These are phyloP conservation scores for Habropoda laboriosa DNA, from an alignment of 1,140 invertebrate species.

Conservation along the genomic window DNA sequence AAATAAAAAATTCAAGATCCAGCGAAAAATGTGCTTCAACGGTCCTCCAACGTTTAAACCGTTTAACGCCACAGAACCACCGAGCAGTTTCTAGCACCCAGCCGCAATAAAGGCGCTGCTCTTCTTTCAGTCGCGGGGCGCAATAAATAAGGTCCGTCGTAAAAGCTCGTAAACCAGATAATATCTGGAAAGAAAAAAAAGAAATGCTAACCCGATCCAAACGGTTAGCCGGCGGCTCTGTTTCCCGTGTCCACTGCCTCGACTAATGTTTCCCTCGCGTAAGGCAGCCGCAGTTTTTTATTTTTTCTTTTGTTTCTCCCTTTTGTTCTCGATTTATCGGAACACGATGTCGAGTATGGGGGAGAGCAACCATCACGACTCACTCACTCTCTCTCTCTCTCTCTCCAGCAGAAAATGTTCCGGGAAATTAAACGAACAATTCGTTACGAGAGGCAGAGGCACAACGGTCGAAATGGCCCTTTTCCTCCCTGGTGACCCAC, in stretches of 20 bases:
- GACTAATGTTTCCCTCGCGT: slow-evolving; percentile 59
- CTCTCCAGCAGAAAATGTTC: slow-evolving; percentile 76
- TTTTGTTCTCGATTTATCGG: slow-evolving; percentile 63
- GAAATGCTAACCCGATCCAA: slow-evolving; percentile 45
- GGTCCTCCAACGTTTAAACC: neutral
- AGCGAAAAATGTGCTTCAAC: no score
- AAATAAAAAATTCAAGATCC: no score
- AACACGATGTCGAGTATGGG: slow-evolving; percentile 58
- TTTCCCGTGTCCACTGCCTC: slow-evolving; percentile 27
- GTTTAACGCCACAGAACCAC: neutral
- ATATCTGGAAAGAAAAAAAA: slow-evolving; percentile 68
- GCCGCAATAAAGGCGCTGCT: slow-evolving; percentile 51
- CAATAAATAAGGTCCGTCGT: slow-evolving; percentile 72
- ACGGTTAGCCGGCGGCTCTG: slow-evolving; percentile 44
- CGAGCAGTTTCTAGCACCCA: neutral
- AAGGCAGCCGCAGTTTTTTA: slow-evolving; percentile 46
- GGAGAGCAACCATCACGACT: no score
- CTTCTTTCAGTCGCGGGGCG: slow-evolving; percentile 39
- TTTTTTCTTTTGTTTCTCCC: slow-evolving; percentile 49
- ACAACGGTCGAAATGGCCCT: slow-evolving; percentile 64
- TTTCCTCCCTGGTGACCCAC: slow-evolving; percentile 58
- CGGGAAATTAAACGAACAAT: slow-evolving; percentile 76
- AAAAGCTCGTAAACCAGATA: slow-evolving; percentile 70
- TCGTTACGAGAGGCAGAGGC: slow-evolving; percentile 68
- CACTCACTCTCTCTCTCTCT: no score